phyloP scores from a whole-genome alignment of 2,113 vertebrate species.

The Platysternon megacephalum region DNA sequence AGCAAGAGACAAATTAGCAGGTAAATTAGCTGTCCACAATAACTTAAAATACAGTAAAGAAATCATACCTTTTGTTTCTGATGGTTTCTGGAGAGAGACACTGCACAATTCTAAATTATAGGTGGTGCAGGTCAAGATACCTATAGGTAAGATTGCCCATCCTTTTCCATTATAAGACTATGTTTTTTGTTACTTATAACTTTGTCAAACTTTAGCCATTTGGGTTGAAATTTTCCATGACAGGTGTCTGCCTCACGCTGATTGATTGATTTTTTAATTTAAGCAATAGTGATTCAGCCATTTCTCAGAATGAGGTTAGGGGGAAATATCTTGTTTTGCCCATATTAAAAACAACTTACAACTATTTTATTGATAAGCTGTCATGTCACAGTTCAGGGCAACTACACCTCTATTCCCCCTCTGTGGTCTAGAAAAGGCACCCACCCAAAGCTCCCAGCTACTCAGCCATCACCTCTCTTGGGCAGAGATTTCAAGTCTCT shows the following conservation, averaged over 20 bases:
- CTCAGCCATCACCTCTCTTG: too few species aligned
- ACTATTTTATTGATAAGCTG: too few species aligned
- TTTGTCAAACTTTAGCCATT: constrained; percentile 26
- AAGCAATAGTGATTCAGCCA: not conserved
- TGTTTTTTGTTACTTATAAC: constrained; percentile 1
- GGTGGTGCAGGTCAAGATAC: not conserved
- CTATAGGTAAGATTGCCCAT: not conserved
- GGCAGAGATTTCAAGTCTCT: too few species aligned
- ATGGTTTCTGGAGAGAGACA: not conserved
- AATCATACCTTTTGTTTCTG: not conserved
- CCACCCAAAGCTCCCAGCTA: too few species aligned
- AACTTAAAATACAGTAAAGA: not conserved
- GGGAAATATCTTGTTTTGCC: not conserved
- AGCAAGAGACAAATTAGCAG: not conserved
- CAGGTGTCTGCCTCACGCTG: not conserved
- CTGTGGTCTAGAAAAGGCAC: too few species aligned
- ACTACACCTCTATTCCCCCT: not conserved
- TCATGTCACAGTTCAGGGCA: too few species aligned
- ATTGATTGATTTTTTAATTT: not conserved
- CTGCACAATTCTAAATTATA: not conserved
- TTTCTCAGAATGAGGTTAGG: constrained; percentile 18
- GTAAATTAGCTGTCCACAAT: not conserved
- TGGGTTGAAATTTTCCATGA: not conserved
- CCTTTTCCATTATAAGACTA: not conserved
- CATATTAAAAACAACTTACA: not conserved